Base-by-base conservation (phyloP, 2,113 vertebrate species). In the Microcebus tavaratra region DNA sequence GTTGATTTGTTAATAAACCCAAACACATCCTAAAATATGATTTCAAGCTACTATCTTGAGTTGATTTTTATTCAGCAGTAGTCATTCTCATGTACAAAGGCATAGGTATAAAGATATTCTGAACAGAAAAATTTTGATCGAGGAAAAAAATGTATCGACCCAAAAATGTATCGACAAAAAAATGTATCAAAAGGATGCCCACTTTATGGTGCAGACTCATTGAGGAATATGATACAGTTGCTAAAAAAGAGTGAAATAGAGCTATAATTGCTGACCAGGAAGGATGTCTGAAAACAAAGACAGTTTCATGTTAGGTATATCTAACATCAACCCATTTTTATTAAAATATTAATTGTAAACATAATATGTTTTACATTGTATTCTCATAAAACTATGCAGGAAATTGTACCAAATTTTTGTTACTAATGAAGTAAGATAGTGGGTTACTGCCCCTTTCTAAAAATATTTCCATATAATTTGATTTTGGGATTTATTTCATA, bases 261-360 rank as follows among this genome's bases (percentile, higher is more conserved):
- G 27, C 11, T 76, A 21, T 42, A 36, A 18, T 67, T 94, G 25
- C 29, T 78, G 20, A n/a, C 31, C 55, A 86, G 21, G 20, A 95
- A 95, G 8, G 15, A 42, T 72, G 61, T 95, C 50, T 67, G 48
- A 96, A 92, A 70, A 14, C 23, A 80, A 72, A 48, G 61, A 11
- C 6, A 39, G 45, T 72, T 85, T 95, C 9, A 3, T 63, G 63
- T n/a, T 88, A 68, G 34, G 4, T 36, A 75, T 90, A 72, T 25
- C n/a, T 78, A 59, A 8, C 29, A 0, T 79, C 83, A 81, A 75
- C 27, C 29, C 27, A 36, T 84, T 87, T 68, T 93, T 87, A 92
- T 67, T 91, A 89, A 91, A 95, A 68, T 90, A 94, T 34, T 75
- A 89, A 82, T 75, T 78, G 29, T 83, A 95, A 90, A 81, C 75